Percentiles rank a stretch among this genome's conserved stretches.
phyloP scores from a whole-genome alignment of 2,113 vertebrate species.

The Podilymbus podiceps region DNA sequence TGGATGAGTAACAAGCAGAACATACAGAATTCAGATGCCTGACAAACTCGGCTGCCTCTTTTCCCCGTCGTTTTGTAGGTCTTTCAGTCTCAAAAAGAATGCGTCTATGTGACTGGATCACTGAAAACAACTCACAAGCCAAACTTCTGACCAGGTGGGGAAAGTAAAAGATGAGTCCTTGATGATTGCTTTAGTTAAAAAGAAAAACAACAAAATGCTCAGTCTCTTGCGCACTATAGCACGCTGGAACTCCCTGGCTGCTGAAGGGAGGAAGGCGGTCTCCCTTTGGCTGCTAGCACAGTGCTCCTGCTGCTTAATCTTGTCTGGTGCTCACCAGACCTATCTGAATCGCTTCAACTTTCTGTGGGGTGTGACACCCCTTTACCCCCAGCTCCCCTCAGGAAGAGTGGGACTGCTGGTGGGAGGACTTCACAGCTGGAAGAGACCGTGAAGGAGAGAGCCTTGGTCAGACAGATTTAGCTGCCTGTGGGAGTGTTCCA shows the following conservation, averaged over 20 bases:
- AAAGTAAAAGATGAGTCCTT: neutral
- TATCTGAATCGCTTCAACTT: neutral
- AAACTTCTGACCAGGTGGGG: neutral
- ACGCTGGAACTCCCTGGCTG: rapidly evolving
- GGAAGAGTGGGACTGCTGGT: neutral
- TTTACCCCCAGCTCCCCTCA: rapidly evolving
- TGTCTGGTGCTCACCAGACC: neutral
- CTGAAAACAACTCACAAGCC: neutral
- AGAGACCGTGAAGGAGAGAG: neutral
- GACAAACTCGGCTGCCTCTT: neutral
- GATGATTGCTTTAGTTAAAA: neutral
- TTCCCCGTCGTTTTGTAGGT: neutral
- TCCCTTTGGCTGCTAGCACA: neutral
- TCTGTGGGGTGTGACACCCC: neutral
- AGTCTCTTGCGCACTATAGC: neutral
- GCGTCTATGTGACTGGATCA: neutral
- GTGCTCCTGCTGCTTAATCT: neutral
- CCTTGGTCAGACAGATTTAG: neutral
- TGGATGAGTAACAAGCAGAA: neutral
- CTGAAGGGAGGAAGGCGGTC: neutral
- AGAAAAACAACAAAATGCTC: neutral
- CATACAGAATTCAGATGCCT: neutral
- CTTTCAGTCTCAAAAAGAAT: neutral
- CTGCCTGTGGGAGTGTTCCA: neutral
- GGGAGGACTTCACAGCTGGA: neutral